phyloP scores from a whole-genome alignment of 2,113 vertebrate species.

The Cottus gobio region DNA sequence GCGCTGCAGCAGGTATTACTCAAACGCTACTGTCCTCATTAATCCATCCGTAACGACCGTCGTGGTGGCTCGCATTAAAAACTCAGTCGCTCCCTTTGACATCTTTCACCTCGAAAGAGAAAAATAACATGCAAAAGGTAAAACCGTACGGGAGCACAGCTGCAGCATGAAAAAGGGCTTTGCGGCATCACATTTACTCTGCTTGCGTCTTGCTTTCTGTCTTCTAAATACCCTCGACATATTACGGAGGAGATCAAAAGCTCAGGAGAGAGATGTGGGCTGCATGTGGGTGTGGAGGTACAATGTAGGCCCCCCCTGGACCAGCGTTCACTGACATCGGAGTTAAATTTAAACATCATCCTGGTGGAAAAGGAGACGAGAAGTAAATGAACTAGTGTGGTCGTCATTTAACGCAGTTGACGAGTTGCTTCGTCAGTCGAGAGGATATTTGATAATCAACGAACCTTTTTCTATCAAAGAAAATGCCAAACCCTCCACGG shows the following conservation, averaged over 20 bases:
- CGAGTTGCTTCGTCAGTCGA: not conserved
- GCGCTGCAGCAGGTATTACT: conserved; percentile 38
- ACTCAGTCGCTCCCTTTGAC: conserved; percentile 1
- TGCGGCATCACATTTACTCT: conserved; percentile 21
- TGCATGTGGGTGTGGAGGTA: conserved; percentile 25
- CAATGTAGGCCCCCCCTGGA: not conserved
- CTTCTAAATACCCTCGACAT: conserved; percentile 71
- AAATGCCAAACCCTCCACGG: not conserved
- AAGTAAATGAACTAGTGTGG: not conserved
- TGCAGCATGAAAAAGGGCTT: conserved; percentile 9
- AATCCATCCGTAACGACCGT: conserved; percentile 16
- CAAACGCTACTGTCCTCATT: conserved; percentile 14
- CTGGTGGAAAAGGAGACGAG: not conserved
- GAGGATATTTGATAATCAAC: not conserved
- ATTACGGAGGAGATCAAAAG: conserved; percentile 63
- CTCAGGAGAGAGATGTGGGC: conserved; percentile 34
- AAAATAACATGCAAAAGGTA: conserved; percentile 4
- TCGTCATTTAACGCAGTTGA: not conserved
- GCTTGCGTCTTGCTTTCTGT: conserved; percentile 48
- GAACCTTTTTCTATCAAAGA: not conserved
- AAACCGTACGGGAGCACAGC: conserved; percentile 20
- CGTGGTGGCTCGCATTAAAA: conserved; percentile 11
- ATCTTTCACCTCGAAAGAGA: conserved; percentile 32
- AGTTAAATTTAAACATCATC: not conserved
- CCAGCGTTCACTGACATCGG: not conserved